Conservation (phyloP, 2,888 invertebrate species). For the Exephanes ischioxanthus region DNA sequence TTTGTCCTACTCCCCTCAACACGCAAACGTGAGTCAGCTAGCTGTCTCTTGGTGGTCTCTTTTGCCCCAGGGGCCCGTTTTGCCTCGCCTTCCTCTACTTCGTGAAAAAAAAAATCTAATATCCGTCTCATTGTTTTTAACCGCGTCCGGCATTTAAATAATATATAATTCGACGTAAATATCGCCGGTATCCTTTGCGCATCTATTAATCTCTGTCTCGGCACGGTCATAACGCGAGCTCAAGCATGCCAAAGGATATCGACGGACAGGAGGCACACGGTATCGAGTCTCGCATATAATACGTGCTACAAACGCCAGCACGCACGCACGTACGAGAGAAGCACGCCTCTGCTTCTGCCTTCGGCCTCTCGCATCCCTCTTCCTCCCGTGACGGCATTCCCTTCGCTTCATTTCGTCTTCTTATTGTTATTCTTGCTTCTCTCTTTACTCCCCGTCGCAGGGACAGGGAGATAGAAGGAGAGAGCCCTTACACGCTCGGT, state of each 20-base stretch:
- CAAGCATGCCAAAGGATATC: constrained; percentile 73
- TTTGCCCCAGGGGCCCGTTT: no score
- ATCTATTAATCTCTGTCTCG: constrained; percentile 47
- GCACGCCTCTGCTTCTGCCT: constrained; percentile 46
- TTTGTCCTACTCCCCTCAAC: no score
- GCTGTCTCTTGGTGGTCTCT: no score
- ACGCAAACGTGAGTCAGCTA: no score
- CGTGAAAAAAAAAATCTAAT: not conserved
- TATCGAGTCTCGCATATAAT: constrained; percentile 54
- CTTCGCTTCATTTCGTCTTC: constrained; percentile 42
- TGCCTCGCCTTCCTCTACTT: not conserved
- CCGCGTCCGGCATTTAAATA: constrained; percentile 76
- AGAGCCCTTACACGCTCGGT: constrained; percentile 11
- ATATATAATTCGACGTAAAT: constrained; percentile 77
- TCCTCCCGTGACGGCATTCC: constrained; percentile 38
- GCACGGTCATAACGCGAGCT: constrained; percentile 76
- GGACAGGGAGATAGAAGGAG: constrained; percentile 1
- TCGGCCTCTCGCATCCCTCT: constrained; percentile 41
- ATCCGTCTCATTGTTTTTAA: not conserved
- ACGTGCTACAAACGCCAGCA: constrained; percentile 62
- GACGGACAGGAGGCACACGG: constrained; percentile 57
- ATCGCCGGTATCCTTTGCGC: constrained; percentile 62
- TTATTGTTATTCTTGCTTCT: constrained; percentile 21
- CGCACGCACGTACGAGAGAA: constrained; percentile 57
- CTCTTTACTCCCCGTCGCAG: not conserved